Evolutionary conservation across 2,113 vertebrate species (phyloP).

Genomic region (Silurus meridionalis): DNA sequence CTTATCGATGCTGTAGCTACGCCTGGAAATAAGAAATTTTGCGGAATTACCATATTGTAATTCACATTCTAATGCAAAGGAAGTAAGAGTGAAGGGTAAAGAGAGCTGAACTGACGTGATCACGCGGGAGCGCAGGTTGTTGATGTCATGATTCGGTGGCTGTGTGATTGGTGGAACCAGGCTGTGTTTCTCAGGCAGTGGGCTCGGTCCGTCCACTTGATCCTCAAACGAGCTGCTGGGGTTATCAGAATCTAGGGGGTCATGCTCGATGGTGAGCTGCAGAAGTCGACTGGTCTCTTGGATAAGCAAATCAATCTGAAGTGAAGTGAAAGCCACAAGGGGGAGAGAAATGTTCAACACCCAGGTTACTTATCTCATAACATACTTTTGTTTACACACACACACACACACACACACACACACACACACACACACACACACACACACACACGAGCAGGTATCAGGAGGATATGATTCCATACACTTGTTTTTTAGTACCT

Average conservation of each 20-base stretch:
- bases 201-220: conserved; percentile 64
- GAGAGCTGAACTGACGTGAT: conserved; percentile 78
- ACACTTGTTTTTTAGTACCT: conserved; percentile 71
- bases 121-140: conserved; percentile 68
- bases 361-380: not conserved
- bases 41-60: not conserved
- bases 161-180: conserved; percentile 72
- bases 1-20: conserved; percentile 92
- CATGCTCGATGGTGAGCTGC: conserved; percentile 93
- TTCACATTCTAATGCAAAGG: not conserved
- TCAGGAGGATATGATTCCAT: conserved; percentile 10
- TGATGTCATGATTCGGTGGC: conserved; percentile 69
- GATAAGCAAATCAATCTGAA: conserved; percentile 90
- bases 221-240: conserved; percentile 63
- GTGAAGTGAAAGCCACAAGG: not conserved
- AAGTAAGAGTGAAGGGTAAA: not conserved
- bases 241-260: conserved; percentile 79
- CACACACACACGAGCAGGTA: not conserved
- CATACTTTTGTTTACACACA: not conserved
- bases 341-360: not conserved
- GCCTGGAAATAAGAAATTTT: conserved; percentile 65
- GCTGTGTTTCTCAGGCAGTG: conserved; percentile 64
- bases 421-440: not conserved
- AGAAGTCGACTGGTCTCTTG: conserved; percentile 93
- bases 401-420: not conserved